Percentiles rank a stretch among this genome's conserved stretches.
Evolutionary conservation across 2,797 vertebrate genomes (phyloP).

Genomic region (Alca torda): DNA sequence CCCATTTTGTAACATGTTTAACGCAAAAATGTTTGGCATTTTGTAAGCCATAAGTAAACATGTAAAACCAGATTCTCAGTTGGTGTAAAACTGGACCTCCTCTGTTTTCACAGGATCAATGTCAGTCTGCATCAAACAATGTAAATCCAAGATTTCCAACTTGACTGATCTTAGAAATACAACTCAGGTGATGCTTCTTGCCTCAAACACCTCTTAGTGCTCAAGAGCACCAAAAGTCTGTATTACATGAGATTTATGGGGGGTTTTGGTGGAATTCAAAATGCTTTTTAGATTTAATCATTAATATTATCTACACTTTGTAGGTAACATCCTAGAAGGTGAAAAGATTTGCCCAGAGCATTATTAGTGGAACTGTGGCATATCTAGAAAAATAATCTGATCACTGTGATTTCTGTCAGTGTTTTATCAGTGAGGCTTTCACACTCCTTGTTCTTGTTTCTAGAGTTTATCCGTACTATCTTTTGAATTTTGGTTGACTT

Average conservation of each 20-base stretch:
- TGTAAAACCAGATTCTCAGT: neutral
- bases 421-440: neutral
- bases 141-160: neutral
- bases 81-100: neutral
- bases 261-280: neutral
- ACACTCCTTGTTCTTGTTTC: neutral
- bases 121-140: neutral
- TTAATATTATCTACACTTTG: neutral
- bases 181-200: neutral
- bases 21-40: neutral
- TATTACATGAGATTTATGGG: neutral
- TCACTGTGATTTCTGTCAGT: neutral
- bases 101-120: neutral
- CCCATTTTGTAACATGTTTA: neutral
- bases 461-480: neutral
- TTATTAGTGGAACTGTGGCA: neutral
- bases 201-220: neutral
- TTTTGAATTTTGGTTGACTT: neutral
- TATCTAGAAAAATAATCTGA: neutral
- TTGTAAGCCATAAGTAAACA: fast-evolving
- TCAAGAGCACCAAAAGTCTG: neutral
- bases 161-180: neutral
- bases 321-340: neutral
- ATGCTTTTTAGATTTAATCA: neutral
- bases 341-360: neutral